phyloP scores from a whole-genome alignment of 2,888 invertebrate species.

The Torymus auratus region DNA sequence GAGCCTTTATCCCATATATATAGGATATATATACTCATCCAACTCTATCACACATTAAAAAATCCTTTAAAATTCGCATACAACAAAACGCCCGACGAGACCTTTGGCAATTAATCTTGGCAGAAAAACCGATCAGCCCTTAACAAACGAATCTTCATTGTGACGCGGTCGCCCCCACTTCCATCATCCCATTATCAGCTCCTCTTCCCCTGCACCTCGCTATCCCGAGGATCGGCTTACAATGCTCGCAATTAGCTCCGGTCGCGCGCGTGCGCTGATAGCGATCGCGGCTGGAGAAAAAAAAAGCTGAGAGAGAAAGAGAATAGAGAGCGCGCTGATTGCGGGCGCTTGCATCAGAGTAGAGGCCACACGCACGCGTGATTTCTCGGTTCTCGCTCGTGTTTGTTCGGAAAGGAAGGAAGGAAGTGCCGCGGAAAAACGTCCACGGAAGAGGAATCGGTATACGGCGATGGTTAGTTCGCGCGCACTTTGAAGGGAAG shows the following conservation, averaged over 20 bases:
- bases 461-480: too few species aligned
- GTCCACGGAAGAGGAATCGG: too few species aligned
- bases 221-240: conserved; percentile 53
- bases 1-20: too few species aligned
- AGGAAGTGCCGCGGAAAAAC: not conserved
- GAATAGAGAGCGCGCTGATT: not conserved
- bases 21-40: too few species aligned
- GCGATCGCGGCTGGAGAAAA: not conserved
- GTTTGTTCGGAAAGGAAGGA: not conserved
- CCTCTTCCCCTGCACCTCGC: not conserved
- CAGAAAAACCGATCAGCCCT: not conserved
- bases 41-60: too few species aligned
- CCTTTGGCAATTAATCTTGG: too few species aligned
- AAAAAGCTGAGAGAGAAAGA: not conserved
- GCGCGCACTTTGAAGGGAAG: too few species aligned
- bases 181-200: conserved; percentile 35
- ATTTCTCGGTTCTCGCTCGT: not conserved
- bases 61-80: too few species aligned
- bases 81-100: too few species aligned
- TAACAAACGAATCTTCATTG: conserved; percentile 1
- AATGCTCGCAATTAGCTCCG: conserved; percentile 65
- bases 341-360: conserved; percentile 12
- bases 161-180: not conserved
- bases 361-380: not conserved
- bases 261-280: conserved; percentile 42